A percentile compares a stretch with the other conserved stretches of the same genome.
Conservation (phyloP, 2,113 vertebrate species). For the Willisornis vidua region DNA sequence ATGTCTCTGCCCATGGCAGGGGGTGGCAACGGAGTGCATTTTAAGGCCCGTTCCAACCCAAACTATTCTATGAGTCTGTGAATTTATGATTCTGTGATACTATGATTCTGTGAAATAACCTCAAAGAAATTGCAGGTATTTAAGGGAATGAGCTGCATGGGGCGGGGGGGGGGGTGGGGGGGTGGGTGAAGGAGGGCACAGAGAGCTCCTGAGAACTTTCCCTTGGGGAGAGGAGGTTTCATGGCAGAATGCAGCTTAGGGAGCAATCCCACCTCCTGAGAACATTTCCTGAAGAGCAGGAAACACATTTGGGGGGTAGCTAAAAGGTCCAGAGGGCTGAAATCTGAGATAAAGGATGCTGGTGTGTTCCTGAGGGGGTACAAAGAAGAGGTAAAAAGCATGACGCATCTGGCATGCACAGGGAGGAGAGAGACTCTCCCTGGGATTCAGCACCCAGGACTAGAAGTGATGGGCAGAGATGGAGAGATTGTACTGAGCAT, state of each 20-base stretch:
- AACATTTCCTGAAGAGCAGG: not conserved
- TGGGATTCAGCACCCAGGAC: rapidly evolving
- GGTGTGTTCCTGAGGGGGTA: not conserved
- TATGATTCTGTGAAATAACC: not conserved
- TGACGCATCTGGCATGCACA: not conserved
- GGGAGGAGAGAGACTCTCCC: too few relatives aligned
- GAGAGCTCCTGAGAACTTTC: not conserved
- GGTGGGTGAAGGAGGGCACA: not conserved
- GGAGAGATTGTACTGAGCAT: not conserved
- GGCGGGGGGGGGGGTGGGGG: too few relatives aligned
- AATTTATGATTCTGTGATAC: not conserved
- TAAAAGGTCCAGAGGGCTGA: not conserved
- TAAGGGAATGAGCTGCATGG: not conserved
- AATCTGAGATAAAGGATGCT: not conserved
- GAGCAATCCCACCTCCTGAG: not conserved
- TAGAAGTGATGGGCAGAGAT: not conserved
- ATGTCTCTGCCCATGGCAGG: not conserved
- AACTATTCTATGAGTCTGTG: not conserved
- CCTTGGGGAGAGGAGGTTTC: not conserved
- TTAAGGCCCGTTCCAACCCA: not conserved
- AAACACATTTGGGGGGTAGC: not conserved
- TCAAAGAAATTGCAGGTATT: not conserved
- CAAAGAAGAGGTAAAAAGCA: not conserved
- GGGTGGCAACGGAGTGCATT: not conserved
- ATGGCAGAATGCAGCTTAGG: not conserved